phyloP scores from a whole-genome alignment of 2,797 vertebrate species.

The Zenarchopterus dispar region DNA sequence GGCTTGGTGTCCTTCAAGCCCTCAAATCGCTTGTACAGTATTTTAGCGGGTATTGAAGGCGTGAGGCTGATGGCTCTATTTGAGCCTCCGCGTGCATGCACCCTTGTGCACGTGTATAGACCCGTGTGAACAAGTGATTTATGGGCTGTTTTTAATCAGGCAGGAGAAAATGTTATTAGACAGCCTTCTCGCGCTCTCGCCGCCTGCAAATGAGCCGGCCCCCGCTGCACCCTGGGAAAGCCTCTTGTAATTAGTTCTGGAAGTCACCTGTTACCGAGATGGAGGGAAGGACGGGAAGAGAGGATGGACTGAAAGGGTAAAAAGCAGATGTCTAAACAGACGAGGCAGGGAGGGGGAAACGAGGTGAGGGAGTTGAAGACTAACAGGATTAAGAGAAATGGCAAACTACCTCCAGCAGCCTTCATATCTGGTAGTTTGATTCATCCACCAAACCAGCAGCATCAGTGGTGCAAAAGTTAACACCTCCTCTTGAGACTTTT shows the following conservation, averaged over 20 bases:
- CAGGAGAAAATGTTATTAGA: constrained; percentile 78
- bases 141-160: constrained; percentile 78
- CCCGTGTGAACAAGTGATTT: constrained; percentile 67
- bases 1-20: constrained; percentile 28
- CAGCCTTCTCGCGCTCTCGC: constrained; percentile 51
- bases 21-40: constrained; percentile 39
- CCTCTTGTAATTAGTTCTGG: constrained; percentile 76
- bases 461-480: too few relatives aligned
- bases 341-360: neutral
- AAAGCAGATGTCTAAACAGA: constrained; percentile 52
- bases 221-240: constrained; percentile 71
- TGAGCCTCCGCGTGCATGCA: neutral
- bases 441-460: too few relatives aligned
- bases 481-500: too few relatives aligned
- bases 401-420: too few relatives aligned
- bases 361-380: constrained; percentile 4
- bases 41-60: constrained; percentile 41
- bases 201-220: constrained; percentile 70
- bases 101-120: constrained; percentile 22
- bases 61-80: constrained; percentile 54
- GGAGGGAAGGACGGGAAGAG: neutral
- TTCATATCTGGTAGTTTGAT: constrained; percentile 14
- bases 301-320: constrained; percentile 41
- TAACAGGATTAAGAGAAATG: constrained; percentile 10
- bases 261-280: constrained; percentile 76